Base-by-base conservation (phyloP, 2,888 invertebrate genomes). In the Tetheella fluctuosa region DNA sequence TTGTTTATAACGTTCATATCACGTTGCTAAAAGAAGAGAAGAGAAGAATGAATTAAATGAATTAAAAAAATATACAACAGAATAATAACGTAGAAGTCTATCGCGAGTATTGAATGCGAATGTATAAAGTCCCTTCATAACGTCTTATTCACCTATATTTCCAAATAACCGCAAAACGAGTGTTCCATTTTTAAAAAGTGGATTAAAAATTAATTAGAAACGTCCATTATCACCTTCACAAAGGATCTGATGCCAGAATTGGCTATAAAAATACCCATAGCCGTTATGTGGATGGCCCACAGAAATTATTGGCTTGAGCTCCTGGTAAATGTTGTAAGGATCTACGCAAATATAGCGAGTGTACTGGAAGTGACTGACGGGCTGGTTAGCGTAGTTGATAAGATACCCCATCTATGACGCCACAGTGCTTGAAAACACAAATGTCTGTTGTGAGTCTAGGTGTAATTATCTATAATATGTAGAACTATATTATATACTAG, bases 181-280 rank as follows among this genome's bases (percentile, higher is more conserved):
- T 59, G 23, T 34, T 10, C 34, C 34, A 30, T 34, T 34, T n/a
- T 10, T 54, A 57, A 62, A 64, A 58, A 42, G 42, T 28, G 64
- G 73, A 80, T 82, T 71, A 77, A 82, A 81, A 77, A 74, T 77
- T 78, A 80, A 83, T 83, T 76, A 80, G 60, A 68, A 73, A 66
- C 61, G 69, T 68, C 70, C 73, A 79, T 81, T 79, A 80, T 73
- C 79, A 77, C 76, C 67, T 75, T 64, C 48, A 61, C 65, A 71
- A 69, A 72, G 70, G 73, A 68, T 67, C 64, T 69, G 68, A 65
- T 63, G 61, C 58, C 63, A 64, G 67, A 71, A 81, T 79, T 76
- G 76, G 65, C 79, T 68, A 74, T 82, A 79, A 80, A 80, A 79
- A 73, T 65, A 59, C 13, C 25, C 55, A 55, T 13, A 20, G 64